phyloP scores from a whole-genome alignment of 1,140 invertebrate species.

The Scaptomyza graminum region DNA sequence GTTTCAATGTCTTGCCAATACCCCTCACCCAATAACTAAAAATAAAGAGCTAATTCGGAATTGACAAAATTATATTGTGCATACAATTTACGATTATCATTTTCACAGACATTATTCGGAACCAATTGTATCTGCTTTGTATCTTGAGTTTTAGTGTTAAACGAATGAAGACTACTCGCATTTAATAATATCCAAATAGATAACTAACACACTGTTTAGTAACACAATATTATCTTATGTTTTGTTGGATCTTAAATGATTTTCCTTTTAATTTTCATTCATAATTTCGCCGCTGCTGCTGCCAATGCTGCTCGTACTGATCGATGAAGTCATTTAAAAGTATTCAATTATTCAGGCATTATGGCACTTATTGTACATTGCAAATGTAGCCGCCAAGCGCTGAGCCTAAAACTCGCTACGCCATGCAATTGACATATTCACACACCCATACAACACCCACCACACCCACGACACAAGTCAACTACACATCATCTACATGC shows the following conservation, averaged over 20 bases:
- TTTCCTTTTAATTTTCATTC: conserved; percentile 53
- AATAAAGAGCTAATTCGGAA: conserved; percentile 77
- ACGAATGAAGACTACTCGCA: conserved; percentile 34
- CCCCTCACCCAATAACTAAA: conserved; percentile 15
- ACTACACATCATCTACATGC: conserved; percentile 24
- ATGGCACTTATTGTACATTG: conserved; percentile 36
- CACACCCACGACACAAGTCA: conserved; percentile 9
- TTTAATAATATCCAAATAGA: conserved; percentile 25
- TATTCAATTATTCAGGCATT: conserved; percentile 27
- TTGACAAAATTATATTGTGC: conserved; percentile 51
- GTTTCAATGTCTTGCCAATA: conserved; percentile 48
- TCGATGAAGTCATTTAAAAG: conserved; percentile 60
- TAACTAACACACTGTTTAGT: conserved; percentile 31
- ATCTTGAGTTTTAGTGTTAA: conserved; percentile 69
- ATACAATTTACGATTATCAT: conserved; percentile 35
- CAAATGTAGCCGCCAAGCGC: conserved; percentile 49
- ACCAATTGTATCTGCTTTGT: conserved; percentile 70
- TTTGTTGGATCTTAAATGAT: conserved; percentile 14
- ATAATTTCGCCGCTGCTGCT: conserved; percentile 48
- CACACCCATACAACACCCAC: conserved; percentile 27
- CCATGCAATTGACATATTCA: conserved; percentile 29
- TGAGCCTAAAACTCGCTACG: conserved; percentile 24
- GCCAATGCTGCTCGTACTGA: conserved; percentile 26
- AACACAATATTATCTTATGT: conserved; percentile 22
- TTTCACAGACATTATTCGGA: conserved; percentile 54